Evolutionary conservation across 2,113 vertebrate genomes (phyloP).

Genomic region (Gnathonemus longibarbis): DNA sequence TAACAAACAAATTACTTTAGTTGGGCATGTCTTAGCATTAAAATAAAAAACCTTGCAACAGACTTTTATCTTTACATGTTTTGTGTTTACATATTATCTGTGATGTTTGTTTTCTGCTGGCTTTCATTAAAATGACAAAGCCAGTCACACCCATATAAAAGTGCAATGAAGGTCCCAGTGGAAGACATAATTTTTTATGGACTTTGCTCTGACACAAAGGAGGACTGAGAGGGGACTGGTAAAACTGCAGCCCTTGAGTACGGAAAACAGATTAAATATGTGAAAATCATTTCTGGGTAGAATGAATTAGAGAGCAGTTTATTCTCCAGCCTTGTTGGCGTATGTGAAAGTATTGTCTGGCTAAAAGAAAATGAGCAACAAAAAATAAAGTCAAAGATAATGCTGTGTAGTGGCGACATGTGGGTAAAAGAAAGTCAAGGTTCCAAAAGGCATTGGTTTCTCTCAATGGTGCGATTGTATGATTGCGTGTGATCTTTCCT

Average conservation of each 20-base stretch:
- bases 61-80: background rate
- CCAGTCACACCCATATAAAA: background rate
- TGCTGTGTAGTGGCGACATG: background rate
- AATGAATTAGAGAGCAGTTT: background rate
- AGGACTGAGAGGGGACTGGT: no score
- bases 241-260: background rate
- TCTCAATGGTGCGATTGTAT: conserved; percentile 35
- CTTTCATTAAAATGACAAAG: background rate
- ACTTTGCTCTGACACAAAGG: background rate
- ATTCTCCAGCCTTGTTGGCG: background rate
- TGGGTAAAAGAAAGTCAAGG: conserved; percentile 2
- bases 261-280: background rate
- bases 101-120: background rate
- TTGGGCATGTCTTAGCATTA: background rate
- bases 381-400: conserved; percentile 14
- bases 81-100: background rate
- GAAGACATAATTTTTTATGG: background rate
- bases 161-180: background rate
- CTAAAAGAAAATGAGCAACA: background rate
- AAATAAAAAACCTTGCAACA: background rate
- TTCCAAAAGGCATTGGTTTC: conserved; percentile 16
- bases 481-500: background rate
- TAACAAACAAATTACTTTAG: background rate
- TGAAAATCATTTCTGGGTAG: background rate
- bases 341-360: background rate